phyloP scores from a whole-genome alignment of 2,888 invertebrate genomes.

The Epirrhoe tristata region DNA sequence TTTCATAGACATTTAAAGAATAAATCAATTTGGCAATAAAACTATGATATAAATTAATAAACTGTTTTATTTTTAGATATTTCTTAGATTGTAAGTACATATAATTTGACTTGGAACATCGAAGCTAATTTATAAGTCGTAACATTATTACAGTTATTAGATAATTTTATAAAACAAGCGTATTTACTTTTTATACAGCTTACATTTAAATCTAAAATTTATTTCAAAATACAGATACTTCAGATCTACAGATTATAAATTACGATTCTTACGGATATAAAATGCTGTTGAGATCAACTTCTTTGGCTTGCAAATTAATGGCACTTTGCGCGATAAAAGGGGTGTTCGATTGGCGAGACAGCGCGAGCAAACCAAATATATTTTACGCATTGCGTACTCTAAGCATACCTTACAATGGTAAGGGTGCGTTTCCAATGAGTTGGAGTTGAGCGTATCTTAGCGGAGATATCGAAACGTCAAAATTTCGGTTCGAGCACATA shows the following conservation, averaged over 20 bases:
- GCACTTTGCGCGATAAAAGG: constrained; percentile 1
- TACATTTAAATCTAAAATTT: constrained; percentile 10
- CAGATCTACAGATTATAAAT: constrained; percentile 29
- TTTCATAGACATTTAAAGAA: constrained; percentile 22
- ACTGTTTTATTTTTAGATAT: constrained; percentile 38
- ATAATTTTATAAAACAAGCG: constrained; percentile 24
- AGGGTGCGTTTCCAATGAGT: too few species aligned
- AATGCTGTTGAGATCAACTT: constrained; percentile 46
- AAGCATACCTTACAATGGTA: too few species aligned
- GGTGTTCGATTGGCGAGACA: too few species aligned
- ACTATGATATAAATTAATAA: constrained; percentile 35
- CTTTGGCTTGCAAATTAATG: constrained; percentile 38
- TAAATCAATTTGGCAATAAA: constrained; percentile 37
- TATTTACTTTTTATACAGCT: constrained; percentile 29
- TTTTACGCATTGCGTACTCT: too few species aligned
- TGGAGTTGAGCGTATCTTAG: too few species aligned
- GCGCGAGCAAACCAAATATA: too few species aligned
- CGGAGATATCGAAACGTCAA: too few species aligned
- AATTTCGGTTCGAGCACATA: too few species aligned
- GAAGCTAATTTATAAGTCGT: constrained; percentile 15
- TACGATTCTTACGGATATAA: constrained; percentile 20
- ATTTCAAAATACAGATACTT: constrained; percentile 27
- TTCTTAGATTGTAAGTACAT: constrained; percentile 10
- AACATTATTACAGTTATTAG: background rate
- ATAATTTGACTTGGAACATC: constrained; percentile 32